Conservation (phyloP, 2,797 vertebrate species). For the Neosilurus mollespiculum region DNA sequence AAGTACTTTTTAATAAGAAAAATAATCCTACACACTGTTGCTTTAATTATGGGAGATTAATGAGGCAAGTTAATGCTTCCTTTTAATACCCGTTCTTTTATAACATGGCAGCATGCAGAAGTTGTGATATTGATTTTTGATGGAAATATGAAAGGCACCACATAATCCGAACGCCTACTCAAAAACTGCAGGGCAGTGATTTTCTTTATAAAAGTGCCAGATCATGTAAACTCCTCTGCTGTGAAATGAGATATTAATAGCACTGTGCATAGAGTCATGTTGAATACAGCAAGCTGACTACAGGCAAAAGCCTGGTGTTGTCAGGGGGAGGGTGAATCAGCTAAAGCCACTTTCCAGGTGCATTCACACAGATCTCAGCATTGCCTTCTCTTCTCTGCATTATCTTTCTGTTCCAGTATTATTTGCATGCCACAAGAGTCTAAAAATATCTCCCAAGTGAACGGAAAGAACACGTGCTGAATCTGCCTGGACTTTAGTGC, state of each 20-base stretch:
- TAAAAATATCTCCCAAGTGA: slow-evolving; percentile 24
- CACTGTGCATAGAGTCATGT: slow-evolving; percentile 39
- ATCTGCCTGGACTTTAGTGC: slow-evolving; percentile 12
- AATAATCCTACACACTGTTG: slow-evolving; percentile 18
- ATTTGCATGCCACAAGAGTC: slow-evolving; percentile 27
- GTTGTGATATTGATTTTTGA: slow-evolving; percentile 51
- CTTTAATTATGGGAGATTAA: slow-evolving; percentile 27
- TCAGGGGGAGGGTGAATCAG: slow-evolving; percentile 9
- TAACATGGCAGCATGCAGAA: slow-evolving; percentile 34
- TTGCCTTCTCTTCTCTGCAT: slow-evolving; percentile 30
- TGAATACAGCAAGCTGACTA: slow-evolving; percentile 35
- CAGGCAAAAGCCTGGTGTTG: slow-evolving; percentile 1
- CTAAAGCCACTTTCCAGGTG: slow-evolving; percentile 44
- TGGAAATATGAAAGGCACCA: slow-evolving; percentile 53
- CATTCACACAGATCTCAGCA: slow-evolving; percentile 32
- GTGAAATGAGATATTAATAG: slow-evolving; percentile 60
- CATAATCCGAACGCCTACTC: slow-evolving; percentile 47
- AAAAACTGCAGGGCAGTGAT: slow-evolving; percentile 37
- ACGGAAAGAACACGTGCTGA: slow-evolving; percentile 20
- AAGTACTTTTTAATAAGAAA: neutral
- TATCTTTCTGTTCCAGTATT: slow-evolving; percentile 23
- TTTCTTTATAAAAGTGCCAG: slow-evolving; percentile 53
- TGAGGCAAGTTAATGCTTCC: slow-evolving; percentile 46
- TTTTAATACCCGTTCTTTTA: slow-evolving; percentile 43
- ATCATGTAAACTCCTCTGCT: slow-evolving; percentile 48